Evolutionary conservation across 1,140 invertebrate genomes (phyloP).

Genomic region (Zaprionus tsacasi): DNA sequence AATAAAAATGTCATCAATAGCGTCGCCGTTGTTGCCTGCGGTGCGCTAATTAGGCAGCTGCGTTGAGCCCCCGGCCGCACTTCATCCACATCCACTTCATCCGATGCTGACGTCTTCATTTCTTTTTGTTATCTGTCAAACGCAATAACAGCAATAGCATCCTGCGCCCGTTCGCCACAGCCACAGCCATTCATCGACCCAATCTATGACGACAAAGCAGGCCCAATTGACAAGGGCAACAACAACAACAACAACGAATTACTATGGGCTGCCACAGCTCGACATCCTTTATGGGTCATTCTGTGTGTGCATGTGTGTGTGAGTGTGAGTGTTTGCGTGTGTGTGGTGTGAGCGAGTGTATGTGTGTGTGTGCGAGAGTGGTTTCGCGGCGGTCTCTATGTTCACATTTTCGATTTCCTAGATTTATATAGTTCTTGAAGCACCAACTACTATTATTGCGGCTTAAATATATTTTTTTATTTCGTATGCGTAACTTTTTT

Average conservation of each 20-base stretch:
- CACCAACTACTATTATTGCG: slow-evolving; percentile 7
- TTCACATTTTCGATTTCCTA: slow-evolving; percentile 45
- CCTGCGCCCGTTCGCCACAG: slow-evolving; percentile 40
- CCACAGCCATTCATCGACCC: slow-evolving; percentile 55
- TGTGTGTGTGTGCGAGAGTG: slow-evolving; percentile 1
- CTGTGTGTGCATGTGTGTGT: slow-evolving; percentile 24
- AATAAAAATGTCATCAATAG: slow-evolving; percentile 55
- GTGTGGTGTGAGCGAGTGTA: slow-evolving; percentile 10
- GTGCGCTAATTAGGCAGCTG: slow-evolving; percentile 61
- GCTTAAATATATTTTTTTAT: neutral
- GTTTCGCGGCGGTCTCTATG: slow-evolving; percentile 34
- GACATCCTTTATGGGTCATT: slow-evolving; percentile 59
- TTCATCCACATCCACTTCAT: slow-evolving; percentile 38
- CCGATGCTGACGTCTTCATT: slow-evolving; percentile 70
- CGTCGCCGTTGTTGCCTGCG: slow-evolving; percentile 46
- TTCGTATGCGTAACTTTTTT: neutral
- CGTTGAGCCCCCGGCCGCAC: slow-evolving; percentile 50
- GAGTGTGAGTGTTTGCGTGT: slow-evolving; percentile 11
- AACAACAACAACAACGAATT: slow-evolving; percentile 36
- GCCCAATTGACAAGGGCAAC: slow-evolving; percentile 52
- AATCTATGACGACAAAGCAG: slow-evolving; percentile 55
- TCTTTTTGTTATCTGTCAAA: slow-evolving; percentile 65
- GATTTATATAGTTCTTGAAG: slow-evolving; percentile 8
- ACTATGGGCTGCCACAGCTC: slow-evolving; percentile 43
- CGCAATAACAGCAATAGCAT: slow-evolving; percentile 48